Conservation (phyloP, 1,140 invertebrate genomes). For the Acyrthosiphon pisum region DNA sequence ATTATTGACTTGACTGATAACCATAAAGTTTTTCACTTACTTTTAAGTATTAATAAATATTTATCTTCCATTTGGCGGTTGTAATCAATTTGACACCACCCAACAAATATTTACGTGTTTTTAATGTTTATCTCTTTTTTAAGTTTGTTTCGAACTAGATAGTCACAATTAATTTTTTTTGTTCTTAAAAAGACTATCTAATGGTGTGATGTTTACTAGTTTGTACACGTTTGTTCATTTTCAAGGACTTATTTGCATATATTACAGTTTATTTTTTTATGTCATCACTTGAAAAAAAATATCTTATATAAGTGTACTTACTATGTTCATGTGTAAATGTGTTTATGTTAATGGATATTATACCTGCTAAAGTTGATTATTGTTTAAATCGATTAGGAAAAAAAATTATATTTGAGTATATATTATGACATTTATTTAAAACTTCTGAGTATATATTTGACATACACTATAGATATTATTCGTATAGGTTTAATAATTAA, state of each 20-base stretch:
- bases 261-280: conserved; percentile 10
- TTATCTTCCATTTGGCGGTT: conserved; percentile 25
- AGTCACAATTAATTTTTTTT: background rate
- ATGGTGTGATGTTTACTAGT: background rate
- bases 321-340: background rate
- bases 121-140: conserved; percentile 15
- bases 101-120: conserved; percentile 29
- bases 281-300: conserved; percentile 25
- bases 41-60: background rate
- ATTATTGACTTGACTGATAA: background rate
- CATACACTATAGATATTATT: background rate
- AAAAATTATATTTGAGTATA: background rate
- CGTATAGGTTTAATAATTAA: background rate
- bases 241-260: conserved; percentile 3
- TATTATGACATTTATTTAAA: background rate
- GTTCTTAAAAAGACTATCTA: background rate
- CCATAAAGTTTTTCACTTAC: background rate
- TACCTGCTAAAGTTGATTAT: background rate
- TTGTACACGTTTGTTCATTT: conserved; percentile 9
- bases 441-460: background rate
- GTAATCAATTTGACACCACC: background rate
- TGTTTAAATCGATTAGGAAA: background rate
- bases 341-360: background rate
- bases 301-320: background rate
- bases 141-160: background rate